These are phyloP conservation scores for Scomber colias DNA, from an alignment of 2,113 vertebrate genomes.

Conservation along the genomic window DNA sequence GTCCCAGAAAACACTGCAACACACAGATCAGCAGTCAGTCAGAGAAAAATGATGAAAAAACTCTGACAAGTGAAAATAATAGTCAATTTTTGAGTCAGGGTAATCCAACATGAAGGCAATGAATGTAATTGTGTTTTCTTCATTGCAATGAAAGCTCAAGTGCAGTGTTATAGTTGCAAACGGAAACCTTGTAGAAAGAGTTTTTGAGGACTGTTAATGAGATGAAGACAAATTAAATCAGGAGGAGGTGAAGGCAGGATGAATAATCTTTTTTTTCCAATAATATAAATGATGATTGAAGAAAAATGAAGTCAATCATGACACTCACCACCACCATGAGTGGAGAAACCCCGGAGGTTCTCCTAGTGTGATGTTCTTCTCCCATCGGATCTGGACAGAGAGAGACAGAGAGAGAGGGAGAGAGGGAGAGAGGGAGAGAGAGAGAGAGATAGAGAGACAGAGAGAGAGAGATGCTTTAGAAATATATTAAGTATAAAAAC, in stretches of 20 bases:
- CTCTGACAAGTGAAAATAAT: neutral
- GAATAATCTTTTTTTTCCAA: constrained; percentile 1
- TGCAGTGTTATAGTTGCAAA: constrained; percentile 7
- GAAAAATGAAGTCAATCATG: constrained; percentile 32
- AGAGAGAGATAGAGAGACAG: neutral
- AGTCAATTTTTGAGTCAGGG: neutral
- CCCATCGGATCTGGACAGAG: constrained; percentile 96
- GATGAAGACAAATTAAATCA: constrained; percentile 32
- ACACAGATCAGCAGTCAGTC: constrained; percentile 15
- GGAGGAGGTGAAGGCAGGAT: neutral
- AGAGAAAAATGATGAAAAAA: neutral
- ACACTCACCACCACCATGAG: constrained; percentile 99
- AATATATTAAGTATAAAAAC: constrained; percentile 45
- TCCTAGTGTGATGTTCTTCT: constrained; percentile 99
- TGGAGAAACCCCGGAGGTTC: constrained; percentile 99
- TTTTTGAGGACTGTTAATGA: constrained; percentile 43
- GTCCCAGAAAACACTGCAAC: constrained; percentile 93
- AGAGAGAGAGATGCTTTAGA: constrained; percentile 48
- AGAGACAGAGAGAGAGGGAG: constrained; percentile 20
- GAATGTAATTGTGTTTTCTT: constrained; percentile 32
- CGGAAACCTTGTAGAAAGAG: constrained; percentile 12
- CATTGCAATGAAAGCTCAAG: constrained; percentile 4
- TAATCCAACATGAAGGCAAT: constrained; percentile 24
- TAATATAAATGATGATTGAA: constrained; percentile 26
- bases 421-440: neutral